Base-by-base conservation (phyloP, 53 echinoderm and acorn worm species). In the Crossaster papposus region DNA sequence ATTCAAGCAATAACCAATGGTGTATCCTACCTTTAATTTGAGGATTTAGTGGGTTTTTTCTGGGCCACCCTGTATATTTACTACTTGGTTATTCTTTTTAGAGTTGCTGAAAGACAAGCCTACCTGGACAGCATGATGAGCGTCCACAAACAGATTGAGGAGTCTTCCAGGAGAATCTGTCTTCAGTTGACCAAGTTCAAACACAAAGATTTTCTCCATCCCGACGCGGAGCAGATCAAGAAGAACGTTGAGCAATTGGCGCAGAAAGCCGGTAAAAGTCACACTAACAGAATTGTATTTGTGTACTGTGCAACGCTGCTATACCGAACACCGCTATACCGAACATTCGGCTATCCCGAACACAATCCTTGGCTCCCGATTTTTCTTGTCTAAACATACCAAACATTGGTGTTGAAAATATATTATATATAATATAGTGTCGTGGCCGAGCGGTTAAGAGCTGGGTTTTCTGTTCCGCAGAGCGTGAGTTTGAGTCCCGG, bases 121-220 rank as follows among this genome's bases (percentile, higher is more conserved):
- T 96, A 84, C 72, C 82, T 94, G 36, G 82, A 89, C 26, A 91
- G 91, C 82, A 82, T 96, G 87, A 91, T 71, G 54, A 81, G 85
- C 35, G 92, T 96, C 65, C 90, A 94, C 70, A 89, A 88, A 74
- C 95, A 94, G 55, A 92, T 94, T 30, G 89, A 91, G 30, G 96
- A 94, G 51, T 78, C 89, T 51, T 85, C 96, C 17, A 89, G 64
- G 63, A 89, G 90, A 54, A 89, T 96, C 15, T 73, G 91, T 71
- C 76, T 74, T 50, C 72, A 80, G 35, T 63, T 96, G 35, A 91
- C 81, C 14, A 65, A 74, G n/a, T 92, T 91, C 82, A 89, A 82
- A 54, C 91, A 92, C 76, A 94, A 94, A 77, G 91, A 94, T 28
- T 92, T 92, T 80, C 92, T 96, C 53, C 90, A 92, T 24, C 38